Evolutionary conservation across 2,888 invertebrate species (phyloP).

Genomic region (Callyntrura guangdongensis): DNA sequence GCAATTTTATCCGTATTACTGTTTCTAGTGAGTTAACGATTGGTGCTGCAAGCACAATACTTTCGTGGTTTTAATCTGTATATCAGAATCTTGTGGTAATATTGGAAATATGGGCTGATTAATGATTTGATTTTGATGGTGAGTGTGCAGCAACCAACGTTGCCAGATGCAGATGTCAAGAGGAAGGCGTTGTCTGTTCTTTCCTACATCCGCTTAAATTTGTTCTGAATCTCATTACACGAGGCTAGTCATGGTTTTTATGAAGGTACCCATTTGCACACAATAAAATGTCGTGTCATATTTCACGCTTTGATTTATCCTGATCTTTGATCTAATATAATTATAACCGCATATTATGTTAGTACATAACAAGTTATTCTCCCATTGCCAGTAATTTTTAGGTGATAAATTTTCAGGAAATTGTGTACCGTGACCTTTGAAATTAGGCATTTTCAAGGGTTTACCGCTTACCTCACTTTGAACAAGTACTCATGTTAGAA

Average conservation of each 20-base stretch:
- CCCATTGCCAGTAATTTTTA: not conserved
- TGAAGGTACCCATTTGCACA: not conserved
- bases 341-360: no score
- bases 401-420: not conserved
- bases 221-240: no score
- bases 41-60: no score
- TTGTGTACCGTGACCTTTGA: not conserved
- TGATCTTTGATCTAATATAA: not conserved
- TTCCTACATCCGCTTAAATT: not conserved
- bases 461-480: no score
- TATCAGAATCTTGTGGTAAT: not conserved
- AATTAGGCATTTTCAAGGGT: not conserved
- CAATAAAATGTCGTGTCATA: no score
- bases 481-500: no score
- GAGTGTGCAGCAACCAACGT: slow-evolving; percentile 3
- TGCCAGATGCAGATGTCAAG: not conserved
- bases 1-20: not conserved
- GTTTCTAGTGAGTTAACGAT: not conserved
- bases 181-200: slow-evolving; percentile 53
- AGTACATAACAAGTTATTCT: not conserved
- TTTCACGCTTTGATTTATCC: not conserved
- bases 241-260: not conserved
- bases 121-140: not conserved
- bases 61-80: no score
- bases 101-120: not conserved